These are phyloP conservation scores for Tetrax tetrax DNA, from an alignment of 2,113 vertebrate genomes.

Conservation along the genomic window DNA sequence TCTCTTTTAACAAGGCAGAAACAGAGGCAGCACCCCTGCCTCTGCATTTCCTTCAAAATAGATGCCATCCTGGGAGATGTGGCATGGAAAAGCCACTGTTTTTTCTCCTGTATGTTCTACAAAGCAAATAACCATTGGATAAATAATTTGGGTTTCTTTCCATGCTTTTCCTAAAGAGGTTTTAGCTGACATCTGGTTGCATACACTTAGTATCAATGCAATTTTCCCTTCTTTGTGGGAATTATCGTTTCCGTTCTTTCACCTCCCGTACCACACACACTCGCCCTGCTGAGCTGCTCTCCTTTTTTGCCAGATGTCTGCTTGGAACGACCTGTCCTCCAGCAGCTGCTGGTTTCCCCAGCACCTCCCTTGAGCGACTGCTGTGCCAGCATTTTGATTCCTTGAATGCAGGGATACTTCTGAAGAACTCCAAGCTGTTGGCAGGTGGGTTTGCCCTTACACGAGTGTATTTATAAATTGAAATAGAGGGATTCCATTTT, in stretches of 20 bases:
- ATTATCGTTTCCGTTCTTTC: background rate
- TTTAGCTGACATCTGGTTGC: background rate
- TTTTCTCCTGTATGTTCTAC: background rate
- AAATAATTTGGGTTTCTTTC: background rate
- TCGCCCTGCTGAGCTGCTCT: background rate
- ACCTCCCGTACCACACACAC: fast-evolving
- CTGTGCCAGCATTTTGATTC: background rate
- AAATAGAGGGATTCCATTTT: background rate
- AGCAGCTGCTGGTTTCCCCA: background rate
- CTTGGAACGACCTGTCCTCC: background rate
- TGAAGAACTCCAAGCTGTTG: background rate
- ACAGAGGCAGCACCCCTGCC: background rate
- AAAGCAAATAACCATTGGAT: background rate
- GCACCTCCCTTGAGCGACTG: background rate
- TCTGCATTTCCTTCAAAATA: background rate
- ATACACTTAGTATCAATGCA: no score
- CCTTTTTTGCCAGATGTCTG: background rate
- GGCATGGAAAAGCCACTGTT: background rate
- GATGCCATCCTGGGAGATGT: fast-evolving
- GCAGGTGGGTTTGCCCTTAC: background rate
- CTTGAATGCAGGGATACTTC: background rate
- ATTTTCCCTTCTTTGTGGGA: background rate
- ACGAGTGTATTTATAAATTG: background rate
- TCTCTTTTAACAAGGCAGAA: background rate
- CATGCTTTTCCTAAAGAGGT: background rate